These are phyloP conservation scores for Drosophila tsacasi DNA, from an alignment of 1,140 invertebrate species.

Conservation along the genomic window DNA sequence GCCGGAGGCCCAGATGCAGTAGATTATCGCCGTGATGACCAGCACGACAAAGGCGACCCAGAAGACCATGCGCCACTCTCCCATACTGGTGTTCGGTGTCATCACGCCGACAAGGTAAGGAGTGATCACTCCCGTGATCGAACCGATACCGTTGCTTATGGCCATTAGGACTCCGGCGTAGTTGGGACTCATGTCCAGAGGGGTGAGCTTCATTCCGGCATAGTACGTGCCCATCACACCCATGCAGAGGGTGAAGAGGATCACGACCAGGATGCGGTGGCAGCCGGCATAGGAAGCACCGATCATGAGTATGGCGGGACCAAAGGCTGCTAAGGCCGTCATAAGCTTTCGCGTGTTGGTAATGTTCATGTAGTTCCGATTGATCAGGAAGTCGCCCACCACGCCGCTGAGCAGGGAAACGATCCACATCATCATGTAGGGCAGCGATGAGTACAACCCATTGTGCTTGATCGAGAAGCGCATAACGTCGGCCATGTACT, in stretches of 20 bases:
- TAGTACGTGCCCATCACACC: conserved; percentile 89
- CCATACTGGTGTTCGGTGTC: conserved; percentile 87
- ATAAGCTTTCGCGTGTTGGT: conserved; percentile 22
- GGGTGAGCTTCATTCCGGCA: conserved; percentile 90
- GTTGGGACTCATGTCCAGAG: conserved; percentile 91
- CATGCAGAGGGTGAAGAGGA: conserved; percentile 49
- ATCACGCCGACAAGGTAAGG: conserved; percentile 91
- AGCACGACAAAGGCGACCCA: conserved; percentile 37
- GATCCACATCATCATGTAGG: conserved; percentile 62
- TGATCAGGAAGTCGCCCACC: conserved; percentile 51
- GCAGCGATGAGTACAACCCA: conserved; percentile 58
- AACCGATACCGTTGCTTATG: conserved; percentile 91
- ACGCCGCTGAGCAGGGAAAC: conserved; percentile 41
- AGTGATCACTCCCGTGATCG: conserved; percentile 91
- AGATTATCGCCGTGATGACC: conserved; percentile 10
- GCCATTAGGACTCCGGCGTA: conserved; percentile 93
- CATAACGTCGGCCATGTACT: conserved; percentile 63
- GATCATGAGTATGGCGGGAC: conserved; percentile 47
- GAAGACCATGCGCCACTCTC: conserved; percentile 26
- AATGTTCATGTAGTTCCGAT: conserved; percentile 1
- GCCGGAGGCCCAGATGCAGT: conserved; percentile 32
- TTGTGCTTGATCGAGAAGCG: conserved; percentile 45
- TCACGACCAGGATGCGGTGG: conserved; percentile 23
- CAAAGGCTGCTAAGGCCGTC: conserved; percentile 36
- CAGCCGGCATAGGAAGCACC: conserved; percentile 61